Evolutionary conservation across 2,888 invertebrate species (phyloP).

Genomic region (Xestia ashworthii): DNA sequence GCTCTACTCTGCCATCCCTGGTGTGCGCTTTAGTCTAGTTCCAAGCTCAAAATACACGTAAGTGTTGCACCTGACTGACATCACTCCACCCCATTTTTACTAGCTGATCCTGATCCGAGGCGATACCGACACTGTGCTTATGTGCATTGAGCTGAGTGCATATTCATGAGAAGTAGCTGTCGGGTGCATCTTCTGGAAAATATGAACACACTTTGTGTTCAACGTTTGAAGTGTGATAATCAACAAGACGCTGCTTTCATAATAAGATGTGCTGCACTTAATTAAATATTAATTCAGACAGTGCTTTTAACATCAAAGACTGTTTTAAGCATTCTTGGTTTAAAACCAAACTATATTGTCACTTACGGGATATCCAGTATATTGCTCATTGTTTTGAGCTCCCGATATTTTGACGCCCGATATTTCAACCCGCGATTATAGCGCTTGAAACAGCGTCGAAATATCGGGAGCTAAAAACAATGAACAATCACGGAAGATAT

Average conservation of each 20-base stretch:
- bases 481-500: no score
- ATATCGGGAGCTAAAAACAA: no score
- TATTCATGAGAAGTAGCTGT: conserved; percentile 13
- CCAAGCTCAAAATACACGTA: background rate
- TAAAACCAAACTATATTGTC: no score
- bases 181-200: conserved; percentile 1
- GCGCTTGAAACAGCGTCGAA: no score
- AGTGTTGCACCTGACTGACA: background rate
- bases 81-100: background rate
- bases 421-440: no score
- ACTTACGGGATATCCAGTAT: no score
- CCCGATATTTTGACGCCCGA: no score
- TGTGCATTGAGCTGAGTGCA: conserved; percentile 3
- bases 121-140: background rate
- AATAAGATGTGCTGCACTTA: conserved; percentile 3
- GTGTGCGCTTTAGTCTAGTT: background rate
- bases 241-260: background rate
- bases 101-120: background rate
- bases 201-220: conserved; percentile 12
- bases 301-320: background rate
- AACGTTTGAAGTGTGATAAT: background rate
- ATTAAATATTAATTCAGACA: background rate
- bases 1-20: background rate
- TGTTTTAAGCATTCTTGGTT: no score
- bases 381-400: no score